Evolutionary conservation across 2,888 invertebrate species (phyloP).

Genomic region (Rhagonycha lutea): DNA sequence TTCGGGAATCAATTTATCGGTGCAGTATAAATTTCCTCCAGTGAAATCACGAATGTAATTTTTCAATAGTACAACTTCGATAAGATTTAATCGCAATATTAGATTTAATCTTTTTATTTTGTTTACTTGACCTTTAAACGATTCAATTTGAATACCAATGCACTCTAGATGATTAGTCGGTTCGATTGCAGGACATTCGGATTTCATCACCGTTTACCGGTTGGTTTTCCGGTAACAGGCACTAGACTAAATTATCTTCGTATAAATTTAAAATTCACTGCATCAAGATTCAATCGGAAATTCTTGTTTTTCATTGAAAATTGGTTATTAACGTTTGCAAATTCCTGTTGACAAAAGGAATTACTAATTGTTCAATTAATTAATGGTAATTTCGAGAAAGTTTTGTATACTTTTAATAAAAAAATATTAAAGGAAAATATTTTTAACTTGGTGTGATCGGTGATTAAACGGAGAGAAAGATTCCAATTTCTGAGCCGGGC

Average conservation of each 20-base stretch:
- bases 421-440: no score
- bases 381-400: neutral
- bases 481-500: no score
- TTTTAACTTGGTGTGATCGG: no score
- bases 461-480: no score
- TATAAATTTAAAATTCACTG: slow-evolving; percentile 15
- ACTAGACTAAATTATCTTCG: slow-evolving; percentile 32
- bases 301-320: neutral
- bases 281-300: neutral
- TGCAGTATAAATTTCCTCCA: neutral
- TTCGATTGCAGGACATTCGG: slow-evolving; percentile 33
- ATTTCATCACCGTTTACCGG: slow-evolving; percentile 33
- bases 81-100: neutral
- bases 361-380: neutral
- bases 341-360: neutral
- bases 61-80: neutral
- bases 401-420: neutral
- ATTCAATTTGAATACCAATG: slow-evolving; percentile 23
- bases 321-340: neutral
- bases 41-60: neutral
- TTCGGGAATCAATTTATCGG: neutral
- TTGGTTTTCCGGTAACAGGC: slow-evolving; percentile 33
- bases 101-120: neutral
- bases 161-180: slow-evolving; percentile 36
- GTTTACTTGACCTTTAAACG: slow-evolving; percentile 15